phyloP scores from a whole-genome alignment of 2,113 vertebrate species.

The Neopipo cinnamomea region DNA sequence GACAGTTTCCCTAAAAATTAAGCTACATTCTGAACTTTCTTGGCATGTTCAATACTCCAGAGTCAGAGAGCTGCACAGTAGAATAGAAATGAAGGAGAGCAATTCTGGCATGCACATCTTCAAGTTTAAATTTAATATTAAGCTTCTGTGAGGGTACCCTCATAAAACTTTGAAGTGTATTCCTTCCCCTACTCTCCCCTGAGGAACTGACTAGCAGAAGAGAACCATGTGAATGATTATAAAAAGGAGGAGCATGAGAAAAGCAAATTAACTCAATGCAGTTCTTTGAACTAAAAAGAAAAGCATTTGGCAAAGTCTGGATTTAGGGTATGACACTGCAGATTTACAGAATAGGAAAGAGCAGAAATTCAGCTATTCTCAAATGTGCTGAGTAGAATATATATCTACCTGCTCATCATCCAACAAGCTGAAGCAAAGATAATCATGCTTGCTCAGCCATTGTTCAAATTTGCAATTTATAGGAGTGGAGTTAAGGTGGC shows the following conservation, averaged over 20 bases:
- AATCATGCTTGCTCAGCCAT: neutral
- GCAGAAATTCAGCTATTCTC: conserved; percentile 8
- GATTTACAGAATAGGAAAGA: neutral
- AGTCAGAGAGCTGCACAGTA: neutral
- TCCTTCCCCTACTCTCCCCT: conserved; percentile 4
- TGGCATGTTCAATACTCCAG: neutral
- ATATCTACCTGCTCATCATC: neutral
- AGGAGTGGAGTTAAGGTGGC: neutral
- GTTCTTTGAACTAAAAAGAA: conserved; percentile 10
- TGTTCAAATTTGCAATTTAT: neutral
- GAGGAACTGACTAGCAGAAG: neutral
- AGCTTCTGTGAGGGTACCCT: conserved; percentile 22
- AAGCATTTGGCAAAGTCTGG: neutral
- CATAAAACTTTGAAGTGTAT: conserved; percentile 52
- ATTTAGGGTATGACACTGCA: conserved; percentile 16
- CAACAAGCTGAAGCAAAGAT: neutral
- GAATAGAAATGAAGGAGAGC: neutral
- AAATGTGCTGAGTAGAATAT: neutral
- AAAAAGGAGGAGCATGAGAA: neutral
- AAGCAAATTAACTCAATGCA: conserved; percentile 25
- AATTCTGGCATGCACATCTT: neutral
- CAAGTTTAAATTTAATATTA: conserved; percentile 35
- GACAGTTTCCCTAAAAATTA: neutral
- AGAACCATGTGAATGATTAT: neutral
- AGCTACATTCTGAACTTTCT: neutral